Base-by-base conservation (phyloP, 53 echinoderm and acorn worm genomes). In the Apostichopus leukothele region DNA sequence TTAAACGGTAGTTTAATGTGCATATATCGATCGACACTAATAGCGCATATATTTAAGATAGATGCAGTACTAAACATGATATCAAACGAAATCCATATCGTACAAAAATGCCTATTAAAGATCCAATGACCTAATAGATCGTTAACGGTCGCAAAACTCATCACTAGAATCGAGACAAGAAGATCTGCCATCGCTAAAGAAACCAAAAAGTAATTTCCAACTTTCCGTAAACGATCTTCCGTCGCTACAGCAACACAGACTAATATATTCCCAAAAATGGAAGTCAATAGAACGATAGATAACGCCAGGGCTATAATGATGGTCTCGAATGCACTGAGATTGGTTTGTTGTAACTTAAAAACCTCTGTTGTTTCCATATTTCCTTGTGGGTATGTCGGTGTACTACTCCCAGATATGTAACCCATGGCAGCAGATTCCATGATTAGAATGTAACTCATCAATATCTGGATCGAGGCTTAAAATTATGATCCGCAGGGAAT, bases 61-160 rank as follows among this genome's bases (percentile, higher is more conserved):
- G 99, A 99, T 5, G 99, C 99, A n/a, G 99, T 99, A 78, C 96
- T 96, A 85, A 99, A 99, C 95, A 99, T 95, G 20, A 99, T 95
- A 71, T 99, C 99, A 86, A 99, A 99, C 0, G 96, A 96, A 5
- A 99, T 92, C 99, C 99, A 99, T 1, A 99, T 93, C 75, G 92
- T 94, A 86, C 99, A 99, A 76, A 99, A 99, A 27, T 92, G 90
- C 16, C 81, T 89, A 50, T 90, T 94, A 78, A 99, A 99, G 4
- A 94, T 84, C 99, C 99, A 99, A 75, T 93, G 90, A 4, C 99
- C 99, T n/a, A 94, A 80, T 5, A 99, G 89, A 75, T 99, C 99
- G 84, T 99, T 99, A 12, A 92, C 94, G 89, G 91, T 92, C 13
- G 96, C 96, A 83, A 99, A 99, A 53, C 96, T 96, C 99, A 99